Conservation (phyloP, 2,797 vertebrate genomes). For the Lepus oiostolus region DNA sequence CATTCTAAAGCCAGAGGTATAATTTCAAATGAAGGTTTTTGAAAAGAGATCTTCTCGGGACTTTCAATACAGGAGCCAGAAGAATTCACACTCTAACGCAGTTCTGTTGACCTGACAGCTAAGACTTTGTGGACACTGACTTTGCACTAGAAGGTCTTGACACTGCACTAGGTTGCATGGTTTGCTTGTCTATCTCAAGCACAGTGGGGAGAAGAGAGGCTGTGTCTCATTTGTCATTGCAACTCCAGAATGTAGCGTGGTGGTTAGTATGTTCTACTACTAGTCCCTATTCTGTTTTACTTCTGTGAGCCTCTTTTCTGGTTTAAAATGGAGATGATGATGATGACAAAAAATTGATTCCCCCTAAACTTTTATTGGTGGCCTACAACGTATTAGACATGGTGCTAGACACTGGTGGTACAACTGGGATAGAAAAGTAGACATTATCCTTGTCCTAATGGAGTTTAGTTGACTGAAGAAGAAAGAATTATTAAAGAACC, state of each 20-base stretch:
- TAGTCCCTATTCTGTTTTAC: not conserved
- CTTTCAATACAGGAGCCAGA: not conserved
- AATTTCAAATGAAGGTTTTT: constrained; percentile 22
- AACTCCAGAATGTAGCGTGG: not conserved
- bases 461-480: constrained; percentile 29
- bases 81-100: not conserved
- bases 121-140: not conserved
- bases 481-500: constrained; percentile 14
- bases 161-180: not conserved
- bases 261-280: not conserved
- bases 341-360: constrained; percentile 1
- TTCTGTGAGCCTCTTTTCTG: not conserved
- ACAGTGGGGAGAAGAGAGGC: not conserved
- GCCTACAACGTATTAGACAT: not conserved
- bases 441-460: not conserved
- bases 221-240: not conserved
- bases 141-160: not conserved
- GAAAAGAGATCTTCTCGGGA: constrained; percentile 10
- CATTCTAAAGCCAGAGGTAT: constrained; percentile 4
- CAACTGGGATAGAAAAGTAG: constrained; percentile 4
- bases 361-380: not conserved
- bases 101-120: not conserved
- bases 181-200: not conserved
- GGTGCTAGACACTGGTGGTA: not conserved
- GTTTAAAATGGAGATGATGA: not conserved